phyloP scores from a whole-genome alignment of 2,113 vertebrate genomes.

The Falcunculus frontatus region DNA sequence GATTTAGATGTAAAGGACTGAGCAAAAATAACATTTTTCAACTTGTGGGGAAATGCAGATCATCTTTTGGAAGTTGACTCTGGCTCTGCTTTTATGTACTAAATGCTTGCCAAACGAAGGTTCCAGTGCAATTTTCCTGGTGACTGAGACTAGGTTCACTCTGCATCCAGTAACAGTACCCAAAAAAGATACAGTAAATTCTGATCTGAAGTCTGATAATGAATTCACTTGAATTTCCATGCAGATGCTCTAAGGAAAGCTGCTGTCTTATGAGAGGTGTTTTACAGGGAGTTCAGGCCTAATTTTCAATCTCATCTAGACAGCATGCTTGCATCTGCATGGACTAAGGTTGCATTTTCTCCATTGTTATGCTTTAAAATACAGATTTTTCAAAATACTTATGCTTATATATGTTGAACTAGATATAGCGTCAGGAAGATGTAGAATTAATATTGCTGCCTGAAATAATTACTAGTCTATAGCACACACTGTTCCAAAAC shows the following conservation, averaged over 20 bases:
- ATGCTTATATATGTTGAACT: neutral
- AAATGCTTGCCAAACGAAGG: neutral
- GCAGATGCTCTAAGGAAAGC: neutral
- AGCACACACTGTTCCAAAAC: constrained; percentile 9
- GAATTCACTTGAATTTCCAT: neutral
- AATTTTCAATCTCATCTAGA: neutral
- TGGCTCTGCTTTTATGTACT: neutral
- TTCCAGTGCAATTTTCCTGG: accelerated
- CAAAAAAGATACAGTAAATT: neutral
- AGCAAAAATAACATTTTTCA: neutral
- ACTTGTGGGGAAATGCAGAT: neutral
- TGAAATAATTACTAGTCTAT: constrained; percentile 56
- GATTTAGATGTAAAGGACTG: neutral
- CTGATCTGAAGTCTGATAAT: neutral
- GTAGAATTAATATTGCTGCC: constrained; percentile 37
- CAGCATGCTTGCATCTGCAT: neutral
- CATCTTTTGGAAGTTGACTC: neutral
- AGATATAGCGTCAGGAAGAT: neutral
- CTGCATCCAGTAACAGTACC: neutral
- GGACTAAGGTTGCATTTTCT: neutral
- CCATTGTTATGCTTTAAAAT: neutral
- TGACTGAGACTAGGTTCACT: neutral
- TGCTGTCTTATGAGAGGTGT: neutral
- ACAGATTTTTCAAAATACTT: neutral
- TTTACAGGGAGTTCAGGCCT: neutral